Percentiles rank a stretch among this genome's conserved stretches.
Conservation (phyloP, 2,888 invertebrate genomes). For the Heteropelma amictum region DNA sequence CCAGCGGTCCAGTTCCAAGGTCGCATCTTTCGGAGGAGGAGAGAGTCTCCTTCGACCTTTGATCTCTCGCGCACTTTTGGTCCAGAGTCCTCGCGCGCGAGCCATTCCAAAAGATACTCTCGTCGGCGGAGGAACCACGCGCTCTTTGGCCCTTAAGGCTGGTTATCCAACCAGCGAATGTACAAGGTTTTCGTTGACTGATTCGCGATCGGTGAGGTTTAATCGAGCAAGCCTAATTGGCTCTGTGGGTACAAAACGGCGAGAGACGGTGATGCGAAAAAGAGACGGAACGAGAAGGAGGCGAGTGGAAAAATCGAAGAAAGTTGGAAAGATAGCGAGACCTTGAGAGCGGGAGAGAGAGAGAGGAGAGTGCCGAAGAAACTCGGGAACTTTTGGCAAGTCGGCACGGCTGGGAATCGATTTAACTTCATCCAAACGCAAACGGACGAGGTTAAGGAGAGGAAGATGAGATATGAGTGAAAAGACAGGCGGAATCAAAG, state of each 20-base stretch:
- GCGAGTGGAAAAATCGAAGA: conserved; percentile 3
- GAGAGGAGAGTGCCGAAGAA: conserved; percentile 25
- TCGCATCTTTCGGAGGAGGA: no score
- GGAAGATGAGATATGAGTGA: not conserved
- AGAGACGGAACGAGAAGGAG: not conserved
- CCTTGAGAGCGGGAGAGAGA: no score
- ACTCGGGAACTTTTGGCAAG: conserved; percentile 50
- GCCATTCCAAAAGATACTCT: no score
- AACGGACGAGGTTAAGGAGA: not conserved
- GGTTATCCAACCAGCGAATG: conserved; percentile 52
- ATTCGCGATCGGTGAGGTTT: conserved; percentile 50
- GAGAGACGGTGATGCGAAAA: conserved; percentile 7
- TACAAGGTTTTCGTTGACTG: conserved; percentile 57
- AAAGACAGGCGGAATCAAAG: not conserved
- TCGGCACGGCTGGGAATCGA: conserved; percentile 45
- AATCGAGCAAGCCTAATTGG: conserved; percentile 55
- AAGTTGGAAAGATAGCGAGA: conserved; percentile 20
- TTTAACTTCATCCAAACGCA: conserved; percentile 30
- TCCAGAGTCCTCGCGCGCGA: no score
- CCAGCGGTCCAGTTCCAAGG: no score
- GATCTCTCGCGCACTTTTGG: no score
- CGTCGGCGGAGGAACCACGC: no score
- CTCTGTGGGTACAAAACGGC: conserved; percentile 33
- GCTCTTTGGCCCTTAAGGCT: conserved; percentile 42
- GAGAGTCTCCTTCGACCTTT: no score